A percentile compares a stretch with the other conserved stretches of the same genome.
Conservation (phyloP, 2,888 invertebrate genomes). For the Catocala sponsa region DNA sequence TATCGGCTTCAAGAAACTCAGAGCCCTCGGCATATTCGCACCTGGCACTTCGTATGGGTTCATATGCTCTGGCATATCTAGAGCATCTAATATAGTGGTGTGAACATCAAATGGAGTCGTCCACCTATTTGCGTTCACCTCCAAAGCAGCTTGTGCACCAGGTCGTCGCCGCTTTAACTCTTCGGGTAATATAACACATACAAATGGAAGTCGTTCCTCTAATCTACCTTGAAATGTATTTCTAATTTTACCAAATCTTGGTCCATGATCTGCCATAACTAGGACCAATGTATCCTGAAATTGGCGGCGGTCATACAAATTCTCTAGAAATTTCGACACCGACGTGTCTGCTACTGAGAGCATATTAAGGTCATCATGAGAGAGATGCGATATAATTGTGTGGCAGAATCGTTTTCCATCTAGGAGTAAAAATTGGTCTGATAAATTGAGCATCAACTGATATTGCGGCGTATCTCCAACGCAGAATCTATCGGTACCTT, state of each 20-base stretch:
- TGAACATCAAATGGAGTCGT: conserved; percentile 96
- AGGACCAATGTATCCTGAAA: conserved; percentile 94
- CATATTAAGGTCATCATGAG: conserved; percentile 94
- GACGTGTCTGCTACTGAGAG: conserved; percentile 93
- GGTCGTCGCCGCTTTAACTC: conserved; percentile 90
- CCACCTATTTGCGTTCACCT: conserved; percentile 90
- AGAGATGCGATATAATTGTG: conserved; percentile 95
- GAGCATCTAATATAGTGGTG: conserved; percentile 88
- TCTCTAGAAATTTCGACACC: conserved; percentile 89
- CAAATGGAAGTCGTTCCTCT: conserved; percentile 52
- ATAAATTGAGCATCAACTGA: conserved; percentile 74
- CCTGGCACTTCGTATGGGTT: conserved; percentile 71
- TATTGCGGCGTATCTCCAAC: conserved; percentile 88
- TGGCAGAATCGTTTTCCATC: conserved; percentile 92
- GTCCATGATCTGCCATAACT: conserved; percentile 97
- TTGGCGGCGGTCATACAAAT: conserved; percentile 88
- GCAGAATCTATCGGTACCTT: conserved; percentile 68
- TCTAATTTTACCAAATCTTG: conserved; percentile 54
- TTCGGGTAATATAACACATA: conserved; percentile 91
- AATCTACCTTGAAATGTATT: conserved; percentile 48
- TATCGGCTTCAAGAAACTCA: conserved; percentile 78
- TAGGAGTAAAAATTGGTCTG: conserved; percentile 76
- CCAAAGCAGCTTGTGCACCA: conserved; percentile 88
- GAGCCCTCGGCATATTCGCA: conserved; percentile 80
- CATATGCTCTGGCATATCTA: conserved; percentile 79